These are phyloP conservation scores for Mythimna ferrago DNA, from an alignment of 2,888 invertebrate species.

Conservation along the genomic window DNA sequence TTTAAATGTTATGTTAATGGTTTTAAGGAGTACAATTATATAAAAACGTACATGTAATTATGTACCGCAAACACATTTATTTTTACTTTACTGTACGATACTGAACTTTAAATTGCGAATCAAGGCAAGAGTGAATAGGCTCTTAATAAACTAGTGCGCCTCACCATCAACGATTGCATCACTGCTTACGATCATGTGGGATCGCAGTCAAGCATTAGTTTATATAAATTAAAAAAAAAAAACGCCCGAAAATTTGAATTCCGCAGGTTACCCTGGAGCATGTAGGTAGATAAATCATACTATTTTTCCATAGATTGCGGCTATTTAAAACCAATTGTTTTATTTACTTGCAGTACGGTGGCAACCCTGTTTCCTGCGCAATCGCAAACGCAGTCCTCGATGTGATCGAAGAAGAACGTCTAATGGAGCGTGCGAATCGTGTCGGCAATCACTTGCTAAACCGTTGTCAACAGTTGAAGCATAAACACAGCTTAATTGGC, in stretches of 20 bases:
- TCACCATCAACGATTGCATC: no score
- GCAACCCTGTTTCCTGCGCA: constrained; percentile 99
- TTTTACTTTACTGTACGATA: no score
- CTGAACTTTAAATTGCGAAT: no score
- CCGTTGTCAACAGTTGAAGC: constrained; percentile 92
- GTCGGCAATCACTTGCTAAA: constrained; percentile 95
- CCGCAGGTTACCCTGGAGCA: not conserved
- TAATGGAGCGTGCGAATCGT: constrained; percentile 95
- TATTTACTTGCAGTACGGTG: constrained; percentile 94
- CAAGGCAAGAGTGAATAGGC: no score
- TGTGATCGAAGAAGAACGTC: constrained; percentile 96
- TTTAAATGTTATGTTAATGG: no score
- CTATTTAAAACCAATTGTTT: not conserved
- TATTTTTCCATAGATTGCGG: not conserved
- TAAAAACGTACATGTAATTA: no score
- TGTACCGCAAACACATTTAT: no score
- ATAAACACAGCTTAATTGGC: constrained; percentile 95
- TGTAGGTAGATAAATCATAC: not conserved
- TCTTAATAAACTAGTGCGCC: no score
- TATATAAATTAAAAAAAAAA: no score
- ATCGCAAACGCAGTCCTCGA: constrained; percentile 98
- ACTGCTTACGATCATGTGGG: no score
- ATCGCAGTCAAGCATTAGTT: no score
- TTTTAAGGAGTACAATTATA: no score
- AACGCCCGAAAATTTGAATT: not conserved